Conservation (phyloP, 2,113 vertebrate species). For the Ovis canadensis region DNA sequence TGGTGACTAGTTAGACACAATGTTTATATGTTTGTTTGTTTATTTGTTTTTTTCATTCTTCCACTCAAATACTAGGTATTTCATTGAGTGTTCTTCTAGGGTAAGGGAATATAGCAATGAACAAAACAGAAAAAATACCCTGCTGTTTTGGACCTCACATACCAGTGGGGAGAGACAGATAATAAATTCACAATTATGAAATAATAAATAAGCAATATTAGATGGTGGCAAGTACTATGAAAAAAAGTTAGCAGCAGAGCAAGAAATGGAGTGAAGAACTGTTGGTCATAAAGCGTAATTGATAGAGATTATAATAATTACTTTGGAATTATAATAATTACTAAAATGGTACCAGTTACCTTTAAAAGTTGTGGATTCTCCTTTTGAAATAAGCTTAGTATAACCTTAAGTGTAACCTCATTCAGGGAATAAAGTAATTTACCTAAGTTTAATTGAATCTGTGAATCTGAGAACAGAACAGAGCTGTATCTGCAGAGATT, state of each 20-base stretch:
- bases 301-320: background rate
- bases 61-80: background rate
- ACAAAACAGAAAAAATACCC: background rate
- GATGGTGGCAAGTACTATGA: background rate
- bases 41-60: background rate
- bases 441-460: background rate
- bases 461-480: background rate
- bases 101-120: background rate
- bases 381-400: background rate
- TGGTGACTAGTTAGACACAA: background rate
- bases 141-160: background rate
- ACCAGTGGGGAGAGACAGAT: background rate
- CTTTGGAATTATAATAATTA: background rate
- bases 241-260: background rate
- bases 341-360: background rate
- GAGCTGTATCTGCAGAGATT: background rate
- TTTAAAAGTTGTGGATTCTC: background rate
- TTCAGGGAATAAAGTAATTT: background rate
- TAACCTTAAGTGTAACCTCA: background rate
- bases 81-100: background rate
- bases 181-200: background rate
- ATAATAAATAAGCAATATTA: background rate
- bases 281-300: background rate
- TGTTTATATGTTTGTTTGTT: background rate
- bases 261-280: background rate